Percentiles rank a stretch among this genome's conserved stretches.
Evolutionary conservation across 2,113 vertebrate species (phyloP).

Genomic region (Desmodus rotundus): DNA sequence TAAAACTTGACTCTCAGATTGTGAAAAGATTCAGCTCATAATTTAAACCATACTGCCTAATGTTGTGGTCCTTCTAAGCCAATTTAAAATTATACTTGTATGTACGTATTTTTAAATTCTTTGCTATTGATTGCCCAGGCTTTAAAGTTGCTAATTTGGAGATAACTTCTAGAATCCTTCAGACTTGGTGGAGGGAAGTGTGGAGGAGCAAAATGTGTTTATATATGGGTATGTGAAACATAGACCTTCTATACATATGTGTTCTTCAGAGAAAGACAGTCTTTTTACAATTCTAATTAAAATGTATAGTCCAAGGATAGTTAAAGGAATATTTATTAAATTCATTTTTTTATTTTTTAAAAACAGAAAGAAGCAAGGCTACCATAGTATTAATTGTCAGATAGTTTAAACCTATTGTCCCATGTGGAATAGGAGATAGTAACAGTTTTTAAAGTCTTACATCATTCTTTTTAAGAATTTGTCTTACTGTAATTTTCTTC

Average conservation of each 20-base stretch:
- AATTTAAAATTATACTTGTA: conserved; percentile 26
- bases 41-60: neutral
- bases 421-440: conserved; percentile 21
- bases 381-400: conserved; percentile 38
- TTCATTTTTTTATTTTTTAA: conserved; percentile 37
- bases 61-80: conserved; percentile 18
- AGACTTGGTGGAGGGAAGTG: neutral
- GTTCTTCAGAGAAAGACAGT: conserved; percentile 23
- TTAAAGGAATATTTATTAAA: conserved; percentile 44
- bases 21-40: neutral
- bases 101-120: neutral
- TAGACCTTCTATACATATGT: conserved; percentile 7
- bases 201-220: neutral
- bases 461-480: conserved; percentile 52
- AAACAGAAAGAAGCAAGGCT: conserved; percentile 29
- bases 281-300: conserved; percentile 36
- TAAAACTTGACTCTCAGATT: neutral
- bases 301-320: conserved; percentile 21
- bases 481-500: conserved; percentile 64
- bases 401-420: conserved; percentile 51
- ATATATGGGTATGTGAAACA: conserved; percentile 17
- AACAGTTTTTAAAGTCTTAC: conserved; percentile 56
- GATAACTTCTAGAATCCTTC: conserved; percentile 24
- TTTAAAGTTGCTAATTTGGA: conserved; percentile 41
- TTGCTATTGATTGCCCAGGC: conserved; percentile 26